These are phyloP conservation scores for Ochlodes sylvanus DNA, from an alignment of 2,888 invertebrate genomes.

Conservation along the genomic window DNA sequence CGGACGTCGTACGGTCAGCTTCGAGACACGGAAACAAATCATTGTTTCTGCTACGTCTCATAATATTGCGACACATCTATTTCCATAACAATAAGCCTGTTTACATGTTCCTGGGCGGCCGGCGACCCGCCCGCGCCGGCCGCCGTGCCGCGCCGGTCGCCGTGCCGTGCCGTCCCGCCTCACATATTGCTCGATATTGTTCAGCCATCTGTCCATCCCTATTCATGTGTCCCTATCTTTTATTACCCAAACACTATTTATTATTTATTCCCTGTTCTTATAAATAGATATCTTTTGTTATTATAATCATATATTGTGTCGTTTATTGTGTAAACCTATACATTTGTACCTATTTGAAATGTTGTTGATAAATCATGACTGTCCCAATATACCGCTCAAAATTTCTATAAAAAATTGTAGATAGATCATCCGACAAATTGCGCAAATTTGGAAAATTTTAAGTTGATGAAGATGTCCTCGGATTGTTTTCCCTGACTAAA, in stretches of 20 bases:
- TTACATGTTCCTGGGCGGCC: slow-evolving; percentile 22
- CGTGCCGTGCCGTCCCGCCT: not conserved
- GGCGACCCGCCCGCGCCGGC: not conserved
- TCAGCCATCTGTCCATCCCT: slow-evolving; percentile 58
- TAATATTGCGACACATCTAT: slow-evolving; percentile 20
- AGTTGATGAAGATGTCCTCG: no score
- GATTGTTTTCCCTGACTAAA: not conserved
- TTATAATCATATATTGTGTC: slow-evolving; percentile 6
- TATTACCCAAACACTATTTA: slow-evolving; percentile 28
- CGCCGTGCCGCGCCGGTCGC: no score
- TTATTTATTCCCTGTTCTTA: slow-evolving; percentile 28
- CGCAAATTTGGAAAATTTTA: no score
- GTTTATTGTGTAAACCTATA: not conserved
- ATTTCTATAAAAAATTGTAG: no score
- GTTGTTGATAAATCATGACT: not conserved
- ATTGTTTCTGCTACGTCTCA: not conserved
- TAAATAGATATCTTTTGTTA: slow-evolving; percentile 15
- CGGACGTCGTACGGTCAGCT: no score
- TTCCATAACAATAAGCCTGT: slow-evolving; percentile 31
- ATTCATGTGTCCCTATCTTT: slow-evolving; percentile 50
- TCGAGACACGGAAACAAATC: not conserved
- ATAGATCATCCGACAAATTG: no score
- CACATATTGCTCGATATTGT: slow-evolving; percentile 49
- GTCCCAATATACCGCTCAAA: no score
- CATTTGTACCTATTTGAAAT: not conserved